A percentile compares a stretch with the other conserved stretches of the same genome.
Evolutionary conservation across 1,140 invertebrate species (phyloP).

Genomic region (Calephelis virginiensis): DNA sequence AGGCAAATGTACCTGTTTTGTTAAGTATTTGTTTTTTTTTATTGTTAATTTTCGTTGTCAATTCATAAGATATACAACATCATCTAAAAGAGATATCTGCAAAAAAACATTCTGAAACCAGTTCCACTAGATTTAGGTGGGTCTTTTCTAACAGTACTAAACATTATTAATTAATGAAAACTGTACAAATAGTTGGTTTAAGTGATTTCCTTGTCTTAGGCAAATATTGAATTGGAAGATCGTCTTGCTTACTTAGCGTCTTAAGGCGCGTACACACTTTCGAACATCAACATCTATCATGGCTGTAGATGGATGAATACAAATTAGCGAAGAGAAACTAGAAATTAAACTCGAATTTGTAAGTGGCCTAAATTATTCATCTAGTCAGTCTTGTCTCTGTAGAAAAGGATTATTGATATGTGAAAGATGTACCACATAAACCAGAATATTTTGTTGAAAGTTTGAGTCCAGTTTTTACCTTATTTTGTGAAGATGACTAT

Average conservation of each 20-base stretch:
- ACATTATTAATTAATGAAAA: constrained; percentile 3
- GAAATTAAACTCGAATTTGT: not conserved
- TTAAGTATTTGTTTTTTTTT: too few relatives aligned
- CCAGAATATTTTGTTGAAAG: too few relatives aligned
- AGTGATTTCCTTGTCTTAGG: constrained; percentile 11
- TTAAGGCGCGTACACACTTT: constrained; percentile 8
- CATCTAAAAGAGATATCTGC: too few relatives aligned
- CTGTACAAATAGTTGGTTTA: constrained; percentile 3
- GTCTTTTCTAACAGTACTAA: not conserved
- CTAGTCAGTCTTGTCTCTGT: not conserved
- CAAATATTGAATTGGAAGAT: constrained; percentile 1
- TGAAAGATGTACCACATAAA: not conserved
- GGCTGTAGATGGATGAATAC: constrained; percentile 13
- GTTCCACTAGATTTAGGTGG: not conserved
- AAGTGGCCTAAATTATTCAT: constrained; percentile 7
- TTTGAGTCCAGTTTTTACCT: too few relatives aligned
- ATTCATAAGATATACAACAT: too few relatives aligned
- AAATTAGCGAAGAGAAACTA: constrained; percentile 9
- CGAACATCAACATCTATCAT: constrained; percentile 5
- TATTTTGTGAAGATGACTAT: too few relatives aligned
- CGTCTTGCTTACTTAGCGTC: not conserved
- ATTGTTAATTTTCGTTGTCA: too few relatives aligned
- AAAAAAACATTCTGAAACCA: too few relatives aligned
- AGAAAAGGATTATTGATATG: not conserved
- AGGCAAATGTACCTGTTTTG: too few relatives aligned